Evolutionary conservation across 1,140 invertebrate genomes (phyloP).

Genomic region (Neomicropteryx cornuta): DNA sequence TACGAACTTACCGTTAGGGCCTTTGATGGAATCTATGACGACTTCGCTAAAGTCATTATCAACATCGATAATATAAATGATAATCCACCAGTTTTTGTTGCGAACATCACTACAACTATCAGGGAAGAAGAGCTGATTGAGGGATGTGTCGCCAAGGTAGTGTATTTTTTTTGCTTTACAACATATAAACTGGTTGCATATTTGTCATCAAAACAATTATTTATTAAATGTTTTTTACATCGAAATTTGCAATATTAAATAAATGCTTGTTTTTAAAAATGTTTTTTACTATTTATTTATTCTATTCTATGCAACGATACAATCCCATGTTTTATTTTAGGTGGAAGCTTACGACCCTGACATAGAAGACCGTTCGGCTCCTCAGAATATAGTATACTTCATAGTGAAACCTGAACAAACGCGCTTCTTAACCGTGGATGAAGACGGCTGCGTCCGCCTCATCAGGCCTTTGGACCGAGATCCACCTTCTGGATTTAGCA

Average conservation of each 20-base stretch:
- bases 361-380: slow-evolving; percentile 56
- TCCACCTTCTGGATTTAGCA: slow-evolving; percentile 67
- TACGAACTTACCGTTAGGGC: slow-evolving; percentile 67
- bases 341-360: slow-evolving; percentile 76
- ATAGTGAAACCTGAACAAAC: slow-evolving; percentile 59
- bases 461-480: slow-evolving; percentile 79
- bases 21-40: slow-evolving; percentile 66
- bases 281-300: too few species aligned
- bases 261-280: too few species aligned
- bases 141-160: slow-evolving; percentile 51
- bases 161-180: slow-evolving; percentile 7
- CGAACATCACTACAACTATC: slow-evolving; percentile 55
- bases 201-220: too few species aligned
- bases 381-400: slow-evolving; percentile 68
- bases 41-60: slow-evolving; percentile 63
- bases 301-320: too few species aligned
- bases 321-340: slow-evolving; percentile 28
- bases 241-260: too few species aligned
- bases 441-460: slow-evolving; percentile 60
- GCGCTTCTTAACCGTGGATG: slow-evolving; percentile 56
- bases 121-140: slow-evolving; percentile 52
- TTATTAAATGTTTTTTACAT: too few species aligned
- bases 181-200: too few species aligned
- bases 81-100: slow-evolving; percentile 65
- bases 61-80: slow-evolving; percentile 76